Evolutionary conservation across 2,113 vertebrate genomes (phyloP).

Genomic region (Bucco capensis): DNA sequence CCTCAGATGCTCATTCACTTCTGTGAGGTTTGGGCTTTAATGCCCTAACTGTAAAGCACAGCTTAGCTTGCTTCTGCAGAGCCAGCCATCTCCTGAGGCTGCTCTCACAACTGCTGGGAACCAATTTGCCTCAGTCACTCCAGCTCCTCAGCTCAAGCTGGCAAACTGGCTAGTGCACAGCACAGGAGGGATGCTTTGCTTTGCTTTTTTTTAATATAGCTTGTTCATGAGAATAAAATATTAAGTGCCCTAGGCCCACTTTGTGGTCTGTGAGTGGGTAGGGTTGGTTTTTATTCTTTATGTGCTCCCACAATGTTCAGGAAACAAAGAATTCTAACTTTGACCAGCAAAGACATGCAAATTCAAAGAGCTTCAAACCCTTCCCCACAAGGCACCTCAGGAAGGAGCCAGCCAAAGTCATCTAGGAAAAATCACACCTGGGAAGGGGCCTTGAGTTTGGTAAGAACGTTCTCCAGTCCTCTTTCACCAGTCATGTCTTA

Average conservation of each 20-base stretch:
- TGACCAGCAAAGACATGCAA: conserved; percentile 45
- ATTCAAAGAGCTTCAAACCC: conserved; percentile 54
- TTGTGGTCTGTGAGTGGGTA: background rate
- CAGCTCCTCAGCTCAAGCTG: conserved; percentile 36
- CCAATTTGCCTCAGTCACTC: conserved; percentile 59
- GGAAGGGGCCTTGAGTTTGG: conserved; percentile 38
- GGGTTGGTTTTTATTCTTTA: background rate
- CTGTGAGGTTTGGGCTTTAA: conserved; percentile 60
- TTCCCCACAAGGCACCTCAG: conserved; percentile 1
- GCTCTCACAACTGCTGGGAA: conserved; percentile 60
- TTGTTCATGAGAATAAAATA: conserved; percentile 45
- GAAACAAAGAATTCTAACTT: conserved; percentile 58
- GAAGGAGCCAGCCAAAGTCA: conserved; percentile 47
- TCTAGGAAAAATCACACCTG: conserved; percentile 46
- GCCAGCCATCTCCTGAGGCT: conserved; percentile 57
- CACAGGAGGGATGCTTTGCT: no score
- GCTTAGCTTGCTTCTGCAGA: conserved; percentile 59
- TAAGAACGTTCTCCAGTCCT: conserved; percentile 1
- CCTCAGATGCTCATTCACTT: conserved; percentile 65
- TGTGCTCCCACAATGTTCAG: background rate
- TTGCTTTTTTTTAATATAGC: background rate
- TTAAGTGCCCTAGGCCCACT: conserved; percentile 46
- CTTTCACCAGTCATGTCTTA: background rate
- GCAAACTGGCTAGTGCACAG: conserved; percentile 42
- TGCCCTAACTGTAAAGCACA: conserved; percentile 56